Base-by-base conservation (phyloP, 2,113 vertebrate species). In the Maccullochella peelii region DNA sequence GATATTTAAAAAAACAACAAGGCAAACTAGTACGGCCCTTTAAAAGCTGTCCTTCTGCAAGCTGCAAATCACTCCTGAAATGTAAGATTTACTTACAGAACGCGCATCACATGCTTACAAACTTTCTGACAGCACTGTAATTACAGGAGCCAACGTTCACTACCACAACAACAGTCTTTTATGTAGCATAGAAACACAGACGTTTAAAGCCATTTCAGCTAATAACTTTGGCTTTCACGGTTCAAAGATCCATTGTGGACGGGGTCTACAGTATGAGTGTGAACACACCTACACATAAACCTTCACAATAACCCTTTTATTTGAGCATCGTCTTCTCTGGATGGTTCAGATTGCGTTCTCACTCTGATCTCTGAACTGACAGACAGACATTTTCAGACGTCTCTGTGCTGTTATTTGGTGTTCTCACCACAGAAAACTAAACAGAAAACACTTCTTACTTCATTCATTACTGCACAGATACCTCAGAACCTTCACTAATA, bases 371-470 rank as follows among this genome's bases (percentile, higher is more conserved):
- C 11, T 47, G 44, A 15, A 14, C 44, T 47, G 74, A 70, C 47
- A 66, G 49, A 25, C 50, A 57, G 36, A 54, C 57, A 2, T 66
- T 44, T 71, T 44, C 79, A 79, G 63, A 42, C 62, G 4, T 36
- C 38, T 68, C 69, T 27, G 44, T 57, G 33, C 38, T 73, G 61
- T 58, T 38, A 21, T 73, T 66, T 49, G 36, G n/a, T 25, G 44
- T 50, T 44, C n/a, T 86, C 49, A 15, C 27, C 11, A 30, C 8
- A 8, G 47, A 49, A 69, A 47, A 79, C 42, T 72, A 3, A 79
- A 76, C 1, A 42, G 73, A 84, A 73, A 79, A 79, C 78, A 73
- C 73, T 78, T 25, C n/a, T n/a, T n/a, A n/a, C n/a, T n/a, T n/a
- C n/a, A n/a, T n/a, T n/a, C n/a, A n/a, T n/a, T n/a, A n/a, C 70